Conservation (phyloP, 2,797 vertebrate species). For the Toxotes lorentzi region DNA sequence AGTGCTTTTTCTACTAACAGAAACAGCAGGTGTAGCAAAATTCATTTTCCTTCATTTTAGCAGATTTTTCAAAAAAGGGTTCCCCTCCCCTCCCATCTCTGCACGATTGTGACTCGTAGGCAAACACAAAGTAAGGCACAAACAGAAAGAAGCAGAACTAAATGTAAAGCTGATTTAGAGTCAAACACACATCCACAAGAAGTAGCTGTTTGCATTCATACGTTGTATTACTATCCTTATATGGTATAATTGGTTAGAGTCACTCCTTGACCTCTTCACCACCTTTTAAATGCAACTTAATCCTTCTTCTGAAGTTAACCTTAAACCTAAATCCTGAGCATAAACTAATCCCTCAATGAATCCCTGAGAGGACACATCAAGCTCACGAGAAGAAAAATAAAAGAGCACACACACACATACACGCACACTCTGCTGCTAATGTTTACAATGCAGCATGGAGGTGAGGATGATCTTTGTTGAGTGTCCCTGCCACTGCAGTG, state of each 20-base stretch:
- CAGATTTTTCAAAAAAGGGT: slow-evolving; percentile 19
- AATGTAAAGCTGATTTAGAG: slow-evolving; percentile 6
- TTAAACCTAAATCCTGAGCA: slow-evolving; percentile 58
- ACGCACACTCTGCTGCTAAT: slow-evolving; percentile 19
- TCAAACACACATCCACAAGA: slow-evolving; percentile 2
- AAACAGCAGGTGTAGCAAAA: slow-evolving; percentile 71
- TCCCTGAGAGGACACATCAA: slow-evolving; percentile 49
- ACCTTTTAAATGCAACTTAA: slow-evolving; percentile 60
- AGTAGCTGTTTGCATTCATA: slow-evolving; percentile 10
- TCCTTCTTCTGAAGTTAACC: slow-evolving; percentile 62
- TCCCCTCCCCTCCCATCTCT: neutral
- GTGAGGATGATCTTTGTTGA: slow-evolving; percentile 67
- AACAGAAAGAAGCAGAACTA: neutral
- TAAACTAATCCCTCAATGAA: slow-evolving; percentile 60
- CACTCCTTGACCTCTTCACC: slow-evolving; percentile 59
- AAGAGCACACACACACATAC: slow-evolving; percentile 1
- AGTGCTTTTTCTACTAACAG: slow-evolving; percentile 50
- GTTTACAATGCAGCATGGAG: slow-evolving; percentile 54
- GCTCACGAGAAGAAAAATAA: slow-evolving; percentile 41
- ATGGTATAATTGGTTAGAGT: slow-evolving; percentile 49
- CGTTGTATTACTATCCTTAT: neutral
- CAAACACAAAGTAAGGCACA: slow-evolving; percentile 27
- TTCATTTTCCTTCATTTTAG: slow-evolving; percentile 51
- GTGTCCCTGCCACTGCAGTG: slow-evolving; percentile 57
- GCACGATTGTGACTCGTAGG: slow-evolving; percentile 8